These are phyloP conservation scores for Cydia pomonella DNA, from an alignment of 1,140 invertebrate species.

Conservation along the genomic window DNA sequence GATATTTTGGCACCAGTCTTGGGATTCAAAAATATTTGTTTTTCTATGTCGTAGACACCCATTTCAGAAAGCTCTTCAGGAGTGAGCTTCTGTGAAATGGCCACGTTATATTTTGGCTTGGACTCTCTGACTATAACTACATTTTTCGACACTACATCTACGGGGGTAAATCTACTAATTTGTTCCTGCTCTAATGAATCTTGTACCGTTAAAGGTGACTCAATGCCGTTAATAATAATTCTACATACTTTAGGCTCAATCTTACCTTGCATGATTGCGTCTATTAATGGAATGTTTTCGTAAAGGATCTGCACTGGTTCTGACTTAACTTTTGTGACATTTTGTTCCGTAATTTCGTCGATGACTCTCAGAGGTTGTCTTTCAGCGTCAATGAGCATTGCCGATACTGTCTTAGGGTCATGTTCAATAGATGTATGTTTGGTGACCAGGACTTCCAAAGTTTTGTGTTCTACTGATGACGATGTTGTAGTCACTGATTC, in stretches of 20 bases:
- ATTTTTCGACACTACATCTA: constrained; percentile 81
- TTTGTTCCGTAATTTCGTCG: constrained; percentile 75
- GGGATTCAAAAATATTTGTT: constrained; percentile 89
- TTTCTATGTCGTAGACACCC: constrained; percentile 88
- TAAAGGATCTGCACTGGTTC: constrained; percentile 55
- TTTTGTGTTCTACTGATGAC: constrained; percentile 37
- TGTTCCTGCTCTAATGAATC: constrained; percentile 84
- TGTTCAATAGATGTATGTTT: constrained; percentile 26
- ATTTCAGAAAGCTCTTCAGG: constrained; percentile 85
- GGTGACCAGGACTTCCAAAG: constrained; percentile 25
- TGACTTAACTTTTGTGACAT: constrained; percentile 60
- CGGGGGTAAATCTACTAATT: constrained; percentile 85
- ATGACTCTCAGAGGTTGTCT: constrained; percentile 73
- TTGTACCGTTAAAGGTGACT: constrained; percentile 82
- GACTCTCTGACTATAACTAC: constrained; percentile 66
- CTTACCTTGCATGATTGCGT: constrained; percentile 87
- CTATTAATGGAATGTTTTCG: constrained; percentile 81
- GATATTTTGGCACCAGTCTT: constrained; percentile 86
- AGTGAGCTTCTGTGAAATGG: constrained; percentile 82
- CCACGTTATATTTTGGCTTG: constrained; percentile 63
- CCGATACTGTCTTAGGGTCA: constrained; percentile 62
- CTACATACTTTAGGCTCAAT: constrained; percentile 88
- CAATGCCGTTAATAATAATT: constrained; percentile 82
- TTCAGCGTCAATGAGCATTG: constrained; percentile 69
- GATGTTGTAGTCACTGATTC: constrained; percentile 39